These are phyloP conservation scores for Salmo trutta DNA, from an alignment of 2,797 vertebrate species.

Conservation along the genomic window DNA sequence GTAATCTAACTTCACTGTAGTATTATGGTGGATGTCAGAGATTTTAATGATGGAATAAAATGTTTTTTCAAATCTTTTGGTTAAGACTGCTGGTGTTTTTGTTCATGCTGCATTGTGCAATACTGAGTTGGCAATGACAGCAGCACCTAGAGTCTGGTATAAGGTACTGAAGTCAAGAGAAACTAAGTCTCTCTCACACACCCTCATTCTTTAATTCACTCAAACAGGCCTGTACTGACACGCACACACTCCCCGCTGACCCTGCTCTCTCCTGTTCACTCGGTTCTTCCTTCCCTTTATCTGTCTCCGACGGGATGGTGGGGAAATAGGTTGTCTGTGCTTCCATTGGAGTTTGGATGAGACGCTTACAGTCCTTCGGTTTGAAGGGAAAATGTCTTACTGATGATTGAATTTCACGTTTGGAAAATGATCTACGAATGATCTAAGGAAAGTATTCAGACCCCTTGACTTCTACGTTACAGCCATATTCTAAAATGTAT, in stretches of 20 bases:
- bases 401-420: neutral
- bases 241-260: constrained; percentile 27
- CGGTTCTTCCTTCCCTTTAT: neutral
- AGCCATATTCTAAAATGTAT: no score
- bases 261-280: constrained; percentile 24
- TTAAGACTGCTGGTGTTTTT: constrained; percentile 8
- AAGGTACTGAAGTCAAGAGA: constrained; percentile 1
- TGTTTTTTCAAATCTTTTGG: constrained; percentile 48
- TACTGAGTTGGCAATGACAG: neutral
- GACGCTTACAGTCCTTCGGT: neutral
- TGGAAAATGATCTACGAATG: neutral
- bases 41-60: constrained; percentile 59
- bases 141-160: neutral
- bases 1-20: constrained; percentile 15
- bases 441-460: no score
- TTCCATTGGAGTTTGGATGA: neutral
- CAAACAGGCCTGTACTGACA: constrained; percentile 28
- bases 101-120: neutral
- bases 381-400: neutral
- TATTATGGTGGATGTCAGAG: constrained; percentile 36
- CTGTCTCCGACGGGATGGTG: neutral
- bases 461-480: no score
- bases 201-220: neutral
- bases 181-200: constrained; percentile 48
- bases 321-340: neutral